Conservation (phyloP, 2,113 vertebrate genomes). For the Oenanthe melanoleuca region DNA sequence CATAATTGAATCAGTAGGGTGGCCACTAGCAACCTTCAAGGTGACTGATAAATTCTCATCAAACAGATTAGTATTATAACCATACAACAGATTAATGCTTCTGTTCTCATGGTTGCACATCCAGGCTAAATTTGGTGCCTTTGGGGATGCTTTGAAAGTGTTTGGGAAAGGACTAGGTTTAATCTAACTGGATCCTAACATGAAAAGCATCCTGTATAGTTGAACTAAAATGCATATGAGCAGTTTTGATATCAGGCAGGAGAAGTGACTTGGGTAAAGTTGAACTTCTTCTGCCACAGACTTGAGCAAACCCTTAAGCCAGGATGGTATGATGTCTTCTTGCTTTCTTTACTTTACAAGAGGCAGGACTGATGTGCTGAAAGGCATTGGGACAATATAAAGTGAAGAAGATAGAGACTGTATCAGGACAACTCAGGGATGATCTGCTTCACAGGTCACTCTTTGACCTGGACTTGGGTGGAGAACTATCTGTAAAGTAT, state of each 20-base stretch:
- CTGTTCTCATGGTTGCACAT: not conserved
- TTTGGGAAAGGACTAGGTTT: not conserved
- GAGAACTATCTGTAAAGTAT: not conserved
- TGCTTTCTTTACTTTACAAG: not conserved
- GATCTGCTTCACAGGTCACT: not conserved
- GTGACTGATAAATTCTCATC: not conserved
- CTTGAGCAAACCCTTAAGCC: not conserved
- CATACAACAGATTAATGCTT: not conserved
- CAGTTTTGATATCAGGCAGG: not conserved
- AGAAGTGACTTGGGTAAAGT: not conserved
- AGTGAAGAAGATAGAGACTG: not conserved
- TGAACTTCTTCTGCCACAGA: not conserved
- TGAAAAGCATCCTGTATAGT: not conserved
- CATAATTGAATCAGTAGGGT: not conserved
- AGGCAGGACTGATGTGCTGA: not conserved
- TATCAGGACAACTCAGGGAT: not conserved
- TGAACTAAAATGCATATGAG: not conserved
- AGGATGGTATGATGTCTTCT: not conserved
- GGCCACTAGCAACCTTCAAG: not conserved
- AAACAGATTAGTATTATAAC: not conserved
- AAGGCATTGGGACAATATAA: not conserved
- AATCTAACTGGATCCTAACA: not conserved
- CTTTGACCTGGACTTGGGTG: not conserved
- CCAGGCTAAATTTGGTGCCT: not conserved
- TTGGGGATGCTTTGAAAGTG: not conserved